These are phyloP conservation scores for Chloebia gouldiae DNA, from an alignment of 2,113 vertebrate genomes.

Conservation along the genomic window DNA sequence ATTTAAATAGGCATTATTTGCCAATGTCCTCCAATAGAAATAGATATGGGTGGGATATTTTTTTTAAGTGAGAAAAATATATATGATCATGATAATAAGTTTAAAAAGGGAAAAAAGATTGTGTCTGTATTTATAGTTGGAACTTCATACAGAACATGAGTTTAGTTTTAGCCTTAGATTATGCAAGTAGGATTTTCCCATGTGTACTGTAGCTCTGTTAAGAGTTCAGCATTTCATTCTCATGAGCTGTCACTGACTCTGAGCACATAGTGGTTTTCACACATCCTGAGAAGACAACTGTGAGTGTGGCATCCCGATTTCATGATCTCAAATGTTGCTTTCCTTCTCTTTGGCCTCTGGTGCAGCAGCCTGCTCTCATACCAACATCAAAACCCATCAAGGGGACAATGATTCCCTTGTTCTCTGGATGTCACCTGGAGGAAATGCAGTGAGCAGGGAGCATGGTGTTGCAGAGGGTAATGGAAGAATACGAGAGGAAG, in stretches of 20 bases:
- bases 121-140: not conserved
- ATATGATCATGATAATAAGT: not conserved
- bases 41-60: not conserved
- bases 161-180: not conserved
- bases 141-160: not conserved
- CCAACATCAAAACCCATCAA: not conserved
- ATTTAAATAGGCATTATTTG: not conserved
- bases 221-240: not conserved
- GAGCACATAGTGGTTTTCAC: not conserved
- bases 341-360: not conserved
- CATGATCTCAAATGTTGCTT: not conserved
- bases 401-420: not conserved
- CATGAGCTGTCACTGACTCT: not conserved
- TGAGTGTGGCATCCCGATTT: not conserved
- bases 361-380: not conserved
- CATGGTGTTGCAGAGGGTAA: fast-evolving
- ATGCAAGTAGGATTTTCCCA: not conserved
- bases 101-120: not conserved
- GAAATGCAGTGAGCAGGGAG: not conserved
- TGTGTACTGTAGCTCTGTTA: not conserved
- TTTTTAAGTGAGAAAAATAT: not conserved
- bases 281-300: not conserved
- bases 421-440: not conserved
- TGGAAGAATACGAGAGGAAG: not conserved
- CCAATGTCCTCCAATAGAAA: not conserved